Base-by-base conservation (phyloP, 2,888 invertebrate species). In the Phyto melanocephala region DNA sequence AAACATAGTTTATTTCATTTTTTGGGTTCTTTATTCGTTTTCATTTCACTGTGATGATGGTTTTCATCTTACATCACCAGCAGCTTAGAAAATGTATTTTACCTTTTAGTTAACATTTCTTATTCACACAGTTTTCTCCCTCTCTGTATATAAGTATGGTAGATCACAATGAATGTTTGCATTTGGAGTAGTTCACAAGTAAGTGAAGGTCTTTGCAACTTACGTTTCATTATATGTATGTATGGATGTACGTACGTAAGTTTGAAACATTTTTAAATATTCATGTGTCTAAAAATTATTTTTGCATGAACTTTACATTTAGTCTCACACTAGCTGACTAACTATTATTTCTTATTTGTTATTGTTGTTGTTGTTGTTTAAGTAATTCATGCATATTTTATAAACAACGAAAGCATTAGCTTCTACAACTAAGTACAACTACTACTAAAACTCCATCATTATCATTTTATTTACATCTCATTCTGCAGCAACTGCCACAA, bases 221-320 rank as follows among this genome's bases (percentile, higher is more conserved):
- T 8, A 67, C 74, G 24, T 65, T 40, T 28, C 35, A 52, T 24
- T 67, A 20, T 40, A 13, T 24, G 13, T 28, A 35, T n/a, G 15
- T 47, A 60, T n/a, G n/a, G n/a, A n/a, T n/a, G n/a, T n/a, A n/a
- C n/a, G n/a, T n/a, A n/a, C n/a, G n/a, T n/a, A n/a, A n/a, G n/a
- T n/a, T n/a, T 28, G 15, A 35, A 47, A 54, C 42, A 17, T 54
- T 50, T 71, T 80, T 70, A 78, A 74, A 83, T 70, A 83, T 81
- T 83, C 65, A 83, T 78, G 58, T 20, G 70, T 42, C 45, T 80
- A 45, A 42, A 60, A 81, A 70, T 75, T 70, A 63, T 42, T 78
- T 62, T 78, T 70, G 60, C 63, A 74, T 42, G 37, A 60, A 71
- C 20, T 74, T 74, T 58, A 50, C 47, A 65, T 47, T 24, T 62